Evolutionary conservation across 2,797 vertebrate genomes (phyloP).

Genomic region (Borostomias antarcticus): DNA sequence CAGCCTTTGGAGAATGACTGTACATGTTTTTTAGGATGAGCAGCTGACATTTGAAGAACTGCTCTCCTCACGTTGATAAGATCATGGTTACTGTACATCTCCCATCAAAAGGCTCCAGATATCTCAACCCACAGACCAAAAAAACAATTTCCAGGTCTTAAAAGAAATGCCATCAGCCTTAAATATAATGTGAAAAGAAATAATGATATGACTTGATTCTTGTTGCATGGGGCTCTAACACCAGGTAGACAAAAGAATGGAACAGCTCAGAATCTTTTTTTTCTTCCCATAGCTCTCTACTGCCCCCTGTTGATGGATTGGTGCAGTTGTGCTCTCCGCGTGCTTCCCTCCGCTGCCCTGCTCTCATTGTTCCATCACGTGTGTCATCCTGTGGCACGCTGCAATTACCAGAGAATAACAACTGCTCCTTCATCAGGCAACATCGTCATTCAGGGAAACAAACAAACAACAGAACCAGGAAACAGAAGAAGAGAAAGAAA

Average conservation of each 20-base stretch:
- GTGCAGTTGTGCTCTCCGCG: not conserved
- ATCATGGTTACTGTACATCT: conserved; percentile 15
- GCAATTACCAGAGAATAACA: conserved; percentile 48
- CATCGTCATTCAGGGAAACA: conserved; percentile 44
- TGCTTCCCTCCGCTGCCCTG: not conserved
- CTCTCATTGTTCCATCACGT: conserved; percentile 45
- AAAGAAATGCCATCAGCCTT: conserved; percentile 46
- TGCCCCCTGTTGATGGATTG: conserved; percentile 61
- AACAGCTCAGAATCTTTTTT: conserved; percentile 40
- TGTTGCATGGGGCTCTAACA: conserved; percentile 50
- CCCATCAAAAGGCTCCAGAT: not conserved
- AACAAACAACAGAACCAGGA: conserved; percentile 40
- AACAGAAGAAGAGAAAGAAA: conserved; percentile 4
- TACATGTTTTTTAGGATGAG: conserved; percentile 43
- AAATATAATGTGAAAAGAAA: conserved; percentile 43
- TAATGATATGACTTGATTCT: conserved; percentile 47
- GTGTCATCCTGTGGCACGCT: conserved; percentile 34
- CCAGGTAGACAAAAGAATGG: conserved; percentile 63
- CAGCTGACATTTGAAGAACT: too few species aligned
- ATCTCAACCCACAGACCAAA: conserved; percentile 17
- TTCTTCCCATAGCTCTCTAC: conserved; percentile 60
- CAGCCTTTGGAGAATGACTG: conserved; percentile 79
- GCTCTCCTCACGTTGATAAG: too few species aligned
- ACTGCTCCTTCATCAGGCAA: conserved; percentile 47
- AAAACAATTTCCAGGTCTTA: conserved; percentile 18